These are phyloP conservation scores for Drosophila mettleri DNA, from an alignment of 2,888 invertebrate species.

Conservation along the genomic window DNA sequence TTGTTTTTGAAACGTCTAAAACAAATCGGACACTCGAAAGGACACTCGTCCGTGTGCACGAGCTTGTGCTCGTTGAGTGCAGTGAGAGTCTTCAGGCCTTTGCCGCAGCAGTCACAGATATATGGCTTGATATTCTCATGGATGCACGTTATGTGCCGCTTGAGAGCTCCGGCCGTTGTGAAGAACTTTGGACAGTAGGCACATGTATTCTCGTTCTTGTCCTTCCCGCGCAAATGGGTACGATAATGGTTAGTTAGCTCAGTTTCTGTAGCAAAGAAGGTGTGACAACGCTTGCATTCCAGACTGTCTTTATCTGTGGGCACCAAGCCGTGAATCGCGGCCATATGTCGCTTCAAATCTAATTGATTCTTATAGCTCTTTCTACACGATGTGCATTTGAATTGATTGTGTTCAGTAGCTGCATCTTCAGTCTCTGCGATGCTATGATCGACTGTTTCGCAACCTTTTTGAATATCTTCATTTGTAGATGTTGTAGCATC, in stretches of 20 bases:
- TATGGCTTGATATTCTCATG: slow-evolving; percentile 84
- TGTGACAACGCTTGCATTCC: slow-evolving; percentile 57
- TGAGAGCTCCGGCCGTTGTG: slow-evolving; percentile 68
- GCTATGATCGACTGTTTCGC: background rate
- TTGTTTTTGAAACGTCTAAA: slow-evolving; percentile 83
- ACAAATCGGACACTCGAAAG: slow-evolving; percentile 85
- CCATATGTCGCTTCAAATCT: slow-evolving; percentile 66
- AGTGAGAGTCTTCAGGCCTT: slow-evolving; percentile 85
- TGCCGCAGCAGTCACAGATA: slow-evolving; percentile 86
- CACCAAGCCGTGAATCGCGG: slow-evolving; percentile 47
- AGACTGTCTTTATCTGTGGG: slow-evolving; percentile 44
- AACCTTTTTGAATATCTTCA: slow-evolving; percentile 14
- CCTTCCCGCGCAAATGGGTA: slow-evolving; percentile 64
- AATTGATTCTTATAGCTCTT: slow-evolving; percentile 54
- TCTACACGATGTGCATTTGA: slow-evolving; percentile 50
- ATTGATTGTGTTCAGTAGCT: slow-evolving; percentile 10
- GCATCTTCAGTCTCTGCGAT: slow-evolving; percentile 2
- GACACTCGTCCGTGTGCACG: slow-evolving; percentile 85
- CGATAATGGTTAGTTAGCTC: slow-evolving; percentile 59
- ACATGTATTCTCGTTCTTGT: slow-evolving; percentile 64
- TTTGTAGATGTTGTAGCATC: background rate
- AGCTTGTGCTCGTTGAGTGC: slow-evolving; percentile 86
- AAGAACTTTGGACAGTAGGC: slow-evolving; percentile 72
- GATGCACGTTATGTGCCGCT: slow-evolving; percentile 75
- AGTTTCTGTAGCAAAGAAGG: slow-evolving; percentile 47